Evolutionary conservation across 2,888 invertebrate genomes (phyloP).

Genomic region (Lithophane ornitopus): DNA sequence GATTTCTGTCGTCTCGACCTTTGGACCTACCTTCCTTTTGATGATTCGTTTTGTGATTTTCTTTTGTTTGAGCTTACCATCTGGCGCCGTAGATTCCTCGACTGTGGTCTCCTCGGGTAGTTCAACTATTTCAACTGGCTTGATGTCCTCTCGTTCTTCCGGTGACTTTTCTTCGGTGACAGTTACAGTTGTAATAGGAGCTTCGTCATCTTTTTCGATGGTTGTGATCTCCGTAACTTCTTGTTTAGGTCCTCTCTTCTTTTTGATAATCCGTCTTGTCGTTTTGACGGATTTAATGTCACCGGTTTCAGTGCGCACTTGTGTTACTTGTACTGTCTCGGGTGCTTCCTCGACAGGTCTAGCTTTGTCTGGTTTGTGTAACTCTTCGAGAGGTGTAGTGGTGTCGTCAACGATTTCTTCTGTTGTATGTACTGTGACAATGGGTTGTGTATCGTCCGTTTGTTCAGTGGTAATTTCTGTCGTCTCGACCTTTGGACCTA

Average conservation of each 20-base stretch:
- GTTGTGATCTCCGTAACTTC: neutral
- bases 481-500: no score
- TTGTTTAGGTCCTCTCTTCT: neutral
- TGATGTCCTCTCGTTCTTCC: neutral
- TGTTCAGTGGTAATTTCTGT: no score
- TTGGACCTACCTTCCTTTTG: constrained; percentile 2
- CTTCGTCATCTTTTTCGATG: neutral
- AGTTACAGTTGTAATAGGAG: neutral
- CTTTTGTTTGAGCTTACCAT: neutral
- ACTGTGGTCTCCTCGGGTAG: neutral
- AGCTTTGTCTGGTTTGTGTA: no score
- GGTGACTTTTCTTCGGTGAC: constrained; percentile 3
- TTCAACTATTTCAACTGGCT: neutral
- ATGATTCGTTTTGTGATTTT: neutral
- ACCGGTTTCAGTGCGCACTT: no score
- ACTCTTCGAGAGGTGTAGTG: no score
- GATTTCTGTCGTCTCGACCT: neutral
- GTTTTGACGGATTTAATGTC: no score
- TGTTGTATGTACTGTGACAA: no score
- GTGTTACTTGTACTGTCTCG: no score
- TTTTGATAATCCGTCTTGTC: no score
- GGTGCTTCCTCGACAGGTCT: no score
- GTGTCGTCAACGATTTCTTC: no score
- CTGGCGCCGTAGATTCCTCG: neutral
- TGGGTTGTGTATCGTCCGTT: no score